phyloP scores from a whole-genome alignment of 2,888 invertebrate genomes.

The Dynastes grantii region DNA sequence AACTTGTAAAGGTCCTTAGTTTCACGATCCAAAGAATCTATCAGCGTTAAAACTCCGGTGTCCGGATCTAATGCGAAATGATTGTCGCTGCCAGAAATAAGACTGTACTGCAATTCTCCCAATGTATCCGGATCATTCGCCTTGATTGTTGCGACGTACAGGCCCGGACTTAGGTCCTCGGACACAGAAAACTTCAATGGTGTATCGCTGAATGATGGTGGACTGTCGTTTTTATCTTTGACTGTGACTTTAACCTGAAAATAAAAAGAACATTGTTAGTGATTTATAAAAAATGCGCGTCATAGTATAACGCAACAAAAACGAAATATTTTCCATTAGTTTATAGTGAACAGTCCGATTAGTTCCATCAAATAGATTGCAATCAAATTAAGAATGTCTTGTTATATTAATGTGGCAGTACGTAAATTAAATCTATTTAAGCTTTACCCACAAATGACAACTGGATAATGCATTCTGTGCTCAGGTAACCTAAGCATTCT shows the following conservation, averaged over 20 bases:
- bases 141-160: constrained; percentile 82
- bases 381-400: constrained; percentile 57
- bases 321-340: too few relatives aligned
- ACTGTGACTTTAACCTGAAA: constrained; percentile 89
- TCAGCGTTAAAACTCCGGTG: constrained; percentile 82
- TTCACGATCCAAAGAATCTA: constrained; percentile 89
- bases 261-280: constrained; percentile 53
- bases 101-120: constrained; percentile 83
- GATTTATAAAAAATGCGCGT: too few relatives aligned
- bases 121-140: constrained; percentile 91
- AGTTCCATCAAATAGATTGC: constrained; percentile 59
- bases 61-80: constrained; percentile 82
- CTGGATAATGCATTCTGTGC: constrained; percentile 16
- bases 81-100: constrained; percentile 77
- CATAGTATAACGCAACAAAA: too few relatives aligned
- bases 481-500: constrained; percentile 27
- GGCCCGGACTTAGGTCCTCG: constrained; percentile 89
- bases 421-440: constrained; percentile 45
- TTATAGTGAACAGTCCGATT: constrained; percentile 53
- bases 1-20: constrained; percentile 85
- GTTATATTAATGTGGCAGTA: constrained; percentile 35
- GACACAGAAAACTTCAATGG: constrained; percentile 84
- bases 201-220: constrained; percentile 88
- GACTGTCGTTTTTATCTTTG: constrained; percentile 94
- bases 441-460: constrained; percentile 37